Conservation (phyloP, 2,797 vertebrate species). For the Loris lydekkerianus region DNA sequence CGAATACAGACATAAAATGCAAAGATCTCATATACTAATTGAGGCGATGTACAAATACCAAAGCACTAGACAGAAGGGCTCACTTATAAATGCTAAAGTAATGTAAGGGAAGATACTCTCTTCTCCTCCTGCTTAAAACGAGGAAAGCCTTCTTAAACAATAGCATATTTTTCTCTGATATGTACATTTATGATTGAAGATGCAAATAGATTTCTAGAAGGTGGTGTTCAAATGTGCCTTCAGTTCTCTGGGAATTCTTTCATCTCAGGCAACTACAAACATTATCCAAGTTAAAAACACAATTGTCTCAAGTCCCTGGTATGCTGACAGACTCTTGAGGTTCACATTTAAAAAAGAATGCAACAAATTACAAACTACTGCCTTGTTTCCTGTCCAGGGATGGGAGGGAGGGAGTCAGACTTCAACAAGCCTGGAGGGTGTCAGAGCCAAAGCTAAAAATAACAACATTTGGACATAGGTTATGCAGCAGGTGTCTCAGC, state of each 20-base stretch:
- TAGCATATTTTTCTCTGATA: not conserved
- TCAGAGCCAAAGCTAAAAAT: not conserved
- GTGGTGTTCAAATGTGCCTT: not conserved
- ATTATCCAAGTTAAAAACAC: not conserved
- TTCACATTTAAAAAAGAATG: slow-evolving; percentile 40
- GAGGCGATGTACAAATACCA: not conserved
- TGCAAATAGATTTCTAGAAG: not conserved
- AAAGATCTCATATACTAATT: not conserved
- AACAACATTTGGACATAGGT: not conserved
- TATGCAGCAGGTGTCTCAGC: not conserved
- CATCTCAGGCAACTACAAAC: slow-evolving; percentile 8
- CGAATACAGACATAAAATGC: not conserved
- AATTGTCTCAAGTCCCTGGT: not conserved
- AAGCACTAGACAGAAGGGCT: not conserved
- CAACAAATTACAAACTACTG: not conserved
- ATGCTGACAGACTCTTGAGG: not conserved
- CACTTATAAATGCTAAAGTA: not conserved
- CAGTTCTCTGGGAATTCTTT: not conserved
- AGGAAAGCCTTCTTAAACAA: not conserved
- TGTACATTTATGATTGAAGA: not conserved
- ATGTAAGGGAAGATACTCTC: not conserved
- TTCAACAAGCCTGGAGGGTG: not conserved
- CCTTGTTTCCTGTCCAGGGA: not conserved
- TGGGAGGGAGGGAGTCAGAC: not conserved
- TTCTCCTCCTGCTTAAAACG: not conserved